These are phyloP conservation scores for Pristionchus japonicus DNA, from an alignment of 2,888 invertebrate species.

Conservation along the genomic window DNA sequence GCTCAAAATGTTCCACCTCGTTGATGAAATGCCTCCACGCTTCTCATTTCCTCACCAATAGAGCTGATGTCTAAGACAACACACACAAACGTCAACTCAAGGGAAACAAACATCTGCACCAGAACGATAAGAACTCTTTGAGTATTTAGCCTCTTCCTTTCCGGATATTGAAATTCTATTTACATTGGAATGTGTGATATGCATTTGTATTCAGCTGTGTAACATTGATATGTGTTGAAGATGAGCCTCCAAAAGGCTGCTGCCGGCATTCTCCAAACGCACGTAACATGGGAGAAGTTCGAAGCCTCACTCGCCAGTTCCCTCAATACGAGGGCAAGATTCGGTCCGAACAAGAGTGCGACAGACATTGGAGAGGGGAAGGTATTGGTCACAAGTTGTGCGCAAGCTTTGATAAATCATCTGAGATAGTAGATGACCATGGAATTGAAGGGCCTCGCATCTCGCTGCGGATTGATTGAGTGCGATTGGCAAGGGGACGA, in stretches of 20 bases:
- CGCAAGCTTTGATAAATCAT: too few species aligned
- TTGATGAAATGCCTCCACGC: too few species aligned
- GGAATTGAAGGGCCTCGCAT: not conserved
- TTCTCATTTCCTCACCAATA: not conserved
- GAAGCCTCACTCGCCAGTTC: not conserved
- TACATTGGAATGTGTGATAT: too few species aligned
- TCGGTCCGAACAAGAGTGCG: not conserved
- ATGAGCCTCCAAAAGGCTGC: too few species aligned
- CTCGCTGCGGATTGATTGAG: not conserved
- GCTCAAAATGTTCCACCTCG: too few species aligned
- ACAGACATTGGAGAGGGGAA: not conserved
- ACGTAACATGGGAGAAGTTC: not conserved
- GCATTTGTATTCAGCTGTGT: not conserved
- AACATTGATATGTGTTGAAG: not conserved
- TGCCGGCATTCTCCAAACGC: not conserved
- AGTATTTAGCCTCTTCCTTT: not conserved
- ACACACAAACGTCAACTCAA: not conserved
- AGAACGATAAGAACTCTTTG: not conserved
- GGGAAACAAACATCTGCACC: not conserved
- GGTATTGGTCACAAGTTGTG: too few species aligned
- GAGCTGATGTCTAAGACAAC: not conserved
- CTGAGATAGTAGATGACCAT: too few species aligned
- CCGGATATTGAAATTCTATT: not conserved
- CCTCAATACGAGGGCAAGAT: not conserved
- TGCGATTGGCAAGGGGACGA: conserved; percentile 18